Evolutionary conservation across 2,797 vertebrate genomes (phyloP), one percentile per base, ranked within the genome.

Genomic region (Staurois parvus): DNA sequence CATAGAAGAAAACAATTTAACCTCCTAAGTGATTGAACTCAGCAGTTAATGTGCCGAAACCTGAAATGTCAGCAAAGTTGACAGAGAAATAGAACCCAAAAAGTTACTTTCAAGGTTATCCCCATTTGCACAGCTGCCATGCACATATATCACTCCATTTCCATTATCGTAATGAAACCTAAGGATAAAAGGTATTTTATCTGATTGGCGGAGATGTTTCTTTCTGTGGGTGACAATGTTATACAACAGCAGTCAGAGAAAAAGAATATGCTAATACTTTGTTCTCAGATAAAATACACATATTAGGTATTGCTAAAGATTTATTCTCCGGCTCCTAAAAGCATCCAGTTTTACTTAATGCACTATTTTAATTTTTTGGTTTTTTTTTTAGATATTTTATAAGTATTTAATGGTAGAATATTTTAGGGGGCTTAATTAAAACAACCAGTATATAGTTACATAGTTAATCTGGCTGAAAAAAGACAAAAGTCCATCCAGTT

Each of bases 111-210:
- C 64, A 85, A 81, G 84, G 84, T 85, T 85, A 85, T 85, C 42
- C 59, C 74, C 78, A 59, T 76, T 42, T 64, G 40, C 21, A 32
- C 15, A 48, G 37, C 37, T 80, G 34, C 72, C 29, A 74, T 11
- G 76, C 28, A 81, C 72, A 85, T 76, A 80, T 80, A 85, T 85
- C 78, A 85, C 72, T 80, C 84, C 59, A 74, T 42, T 85, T 79
- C 77, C 70, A 85, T 85, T 85, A 85, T 81, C 81, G 72, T 68
- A 85, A 85, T 85, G 77, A 81, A 81, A 62, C 48, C 42, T 32
- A 42, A 76, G 72, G 76, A 68, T 85, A 59, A 68, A 26, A 32
- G 56, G 19, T 45, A 68, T 72, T 81, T 75, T 85, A 80, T 85
- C 78, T 81, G 72, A 80, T 81, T 81, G 40, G 40, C 75, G 30